These are phyloP conservation scores for Amphiprion ocellaris DNA, from an alignment of 2,113 vertebrate genomes.

Conservation along the genomic window DNA sequence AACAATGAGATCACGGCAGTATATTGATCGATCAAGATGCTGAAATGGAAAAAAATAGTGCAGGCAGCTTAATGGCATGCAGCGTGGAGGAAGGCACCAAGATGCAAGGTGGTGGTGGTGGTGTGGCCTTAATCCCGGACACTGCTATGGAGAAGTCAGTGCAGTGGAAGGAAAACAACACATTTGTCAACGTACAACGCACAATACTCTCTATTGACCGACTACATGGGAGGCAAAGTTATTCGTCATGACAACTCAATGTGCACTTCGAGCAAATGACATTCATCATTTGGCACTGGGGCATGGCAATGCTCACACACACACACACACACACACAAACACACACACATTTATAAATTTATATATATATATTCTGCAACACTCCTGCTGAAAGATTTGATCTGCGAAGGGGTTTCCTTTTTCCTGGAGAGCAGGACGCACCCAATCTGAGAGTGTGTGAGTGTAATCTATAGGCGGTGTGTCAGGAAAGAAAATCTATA, in stretches of 20 bases:
- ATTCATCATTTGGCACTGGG: slow-evolving; percentile 78
- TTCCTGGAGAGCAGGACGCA: slow-evolving; percentile 20
- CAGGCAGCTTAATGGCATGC: slow-evolving; percentile 80
- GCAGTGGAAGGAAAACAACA: slow-evolving; percentile 73
- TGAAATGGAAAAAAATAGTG: slow-evolving; percentile 73
- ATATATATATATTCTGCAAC: slow-evolving; percentile 19
- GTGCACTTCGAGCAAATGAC: slow-evolving; percentile 77
- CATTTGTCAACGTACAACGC: slow-evolving; percentile 67
- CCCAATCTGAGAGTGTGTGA: slow-evolving; percentile 5
- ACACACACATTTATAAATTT: slow-evolving; percentile 13
- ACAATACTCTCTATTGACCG: slow-evolving; percentile 60
- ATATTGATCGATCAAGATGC: slow-evolving; percentile 75
- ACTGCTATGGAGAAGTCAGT: slow-evolving; percentile 70
- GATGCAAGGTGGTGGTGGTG: slow-evolving; percentile 71
- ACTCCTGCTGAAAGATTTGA: slow-evolving; percentile 40
- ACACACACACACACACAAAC: slow-evolving; percentile 17
- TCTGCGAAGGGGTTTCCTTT: slow-evolving; percentile 7
- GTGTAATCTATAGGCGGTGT: slow-evolving; percentile 19
- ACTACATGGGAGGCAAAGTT: slow-evolving; percentile 77
- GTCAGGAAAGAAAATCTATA: slow-evolving; percentile 32
- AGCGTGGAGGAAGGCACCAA: slow-evolving; percentile 69
- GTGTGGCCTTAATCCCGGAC: slow-evolving; percentile 63
- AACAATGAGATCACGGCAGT: slow-evolving; percentile 64
- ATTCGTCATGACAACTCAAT: slow-evolving; percentile 70
- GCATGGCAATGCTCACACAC: slow-evolving; percentile 59